Evolutionary conservation across 1,140 invertebrate species (phyloP).

Genomic region (Xylocopa sonorina): DNA sequence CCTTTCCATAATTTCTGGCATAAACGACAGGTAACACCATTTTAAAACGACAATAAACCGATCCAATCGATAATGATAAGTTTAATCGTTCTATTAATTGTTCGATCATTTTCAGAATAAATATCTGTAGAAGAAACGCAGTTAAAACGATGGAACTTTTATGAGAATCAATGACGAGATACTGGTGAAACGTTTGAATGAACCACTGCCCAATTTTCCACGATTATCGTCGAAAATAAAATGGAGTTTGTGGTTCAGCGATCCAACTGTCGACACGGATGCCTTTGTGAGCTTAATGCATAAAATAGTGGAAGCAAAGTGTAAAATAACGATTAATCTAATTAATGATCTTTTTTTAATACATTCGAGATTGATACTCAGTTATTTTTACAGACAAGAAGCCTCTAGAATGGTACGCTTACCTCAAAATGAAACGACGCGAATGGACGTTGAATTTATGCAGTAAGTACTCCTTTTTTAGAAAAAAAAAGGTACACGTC

Average conservation of each 20-base stretch:
- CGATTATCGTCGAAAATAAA: constrained; percentile 29
- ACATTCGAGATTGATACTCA: neutral
- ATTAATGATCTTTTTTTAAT: neutral
- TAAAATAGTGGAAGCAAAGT: constrained; percentile 48
- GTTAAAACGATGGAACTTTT: constrained; percentile 68
- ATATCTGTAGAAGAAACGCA: constrained; percentile 66
- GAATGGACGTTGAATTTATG: neutral
- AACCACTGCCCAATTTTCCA: constrained; percentile 30
- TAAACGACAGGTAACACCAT: constrained; percentile 86
- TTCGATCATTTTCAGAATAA: neutral
- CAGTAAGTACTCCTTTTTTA: constrained; percentile 35
- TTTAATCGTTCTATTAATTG: neutral
- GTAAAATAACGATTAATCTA: constrained; percentile 36
- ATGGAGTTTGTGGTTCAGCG: constrained; percentile 57
- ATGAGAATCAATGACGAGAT: constrained; percentile 49
- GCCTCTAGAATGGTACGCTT: constrained; percentile 36
- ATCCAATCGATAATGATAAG: neutral
- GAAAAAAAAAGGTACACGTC: neutral
- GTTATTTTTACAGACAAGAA: constrained; percentile 20
- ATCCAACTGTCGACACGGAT: constrained; percentile 52
- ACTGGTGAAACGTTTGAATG: constrained; percentile 43
- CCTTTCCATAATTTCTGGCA: constrained; percentile 89
- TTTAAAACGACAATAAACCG: too few relatives aligned
- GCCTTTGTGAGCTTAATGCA: constrained; percentile 56
- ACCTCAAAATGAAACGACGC: constrained; percentile 14